These are phyloP conservation scores for Clarias pachynema DNA, from an alignment of 2,797 vertebrate species.

Conservation along the genomic window DNA sequence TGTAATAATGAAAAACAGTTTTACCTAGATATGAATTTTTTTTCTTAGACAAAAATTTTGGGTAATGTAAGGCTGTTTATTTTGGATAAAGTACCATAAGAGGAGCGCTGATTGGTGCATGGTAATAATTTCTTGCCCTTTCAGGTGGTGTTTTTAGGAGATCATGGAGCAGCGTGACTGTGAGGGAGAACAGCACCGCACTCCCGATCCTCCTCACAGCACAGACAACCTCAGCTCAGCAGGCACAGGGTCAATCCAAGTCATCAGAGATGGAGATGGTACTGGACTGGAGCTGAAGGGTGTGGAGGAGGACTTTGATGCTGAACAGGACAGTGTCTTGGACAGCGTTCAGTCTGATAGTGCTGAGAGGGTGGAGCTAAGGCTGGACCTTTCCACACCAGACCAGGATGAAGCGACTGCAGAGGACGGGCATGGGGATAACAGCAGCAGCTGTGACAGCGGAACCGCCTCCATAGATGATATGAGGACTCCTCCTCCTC, in stretches of 20 bases:
- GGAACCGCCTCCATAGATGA: slow-evolving; percentile 52
- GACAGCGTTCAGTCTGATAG: slow-evolving; percentile 51
- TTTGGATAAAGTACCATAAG: neutral
- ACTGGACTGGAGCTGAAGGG: slow-evolving; percentile 29
- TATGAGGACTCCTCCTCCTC: slow-evolving; percentile 33
- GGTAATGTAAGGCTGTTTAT: neutral
- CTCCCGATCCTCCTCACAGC: slow-evolving; percentile 58
- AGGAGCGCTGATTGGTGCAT: neutral
- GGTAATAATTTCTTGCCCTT: slow-evolving; percentile 6
- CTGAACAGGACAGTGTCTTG: slow-evolving; percentile 54
- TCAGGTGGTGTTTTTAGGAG: slow-evolving; percentile 54
- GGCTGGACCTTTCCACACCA: slow-evolving; percentile 27
- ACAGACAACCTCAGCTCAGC: slow-evolving; percentile 50
- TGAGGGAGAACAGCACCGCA: slow-evolving; percentile 41
- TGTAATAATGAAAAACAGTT: neutral
- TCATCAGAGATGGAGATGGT: slow-evolving; percentile 50
- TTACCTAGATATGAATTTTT: neutral
- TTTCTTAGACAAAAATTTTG: neutral
- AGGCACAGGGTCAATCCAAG: slow-evolving; percentile 21
- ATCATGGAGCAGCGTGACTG: slow-evolving; percentile 65
- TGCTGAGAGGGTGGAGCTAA: slow-evolving; percentile 43
- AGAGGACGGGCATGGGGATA: slow-evolving; percentile 31
- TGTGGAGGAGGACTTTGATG: slow-evolving; percentile 49
- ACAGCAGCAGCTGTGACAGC: slow-evolving; percentile 55
- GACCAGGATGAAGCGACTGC: slow-evolving; percentile 33